Conservation (phyloP, 2,888 invertebrate species). For the Spodoptera picta region DNA sequence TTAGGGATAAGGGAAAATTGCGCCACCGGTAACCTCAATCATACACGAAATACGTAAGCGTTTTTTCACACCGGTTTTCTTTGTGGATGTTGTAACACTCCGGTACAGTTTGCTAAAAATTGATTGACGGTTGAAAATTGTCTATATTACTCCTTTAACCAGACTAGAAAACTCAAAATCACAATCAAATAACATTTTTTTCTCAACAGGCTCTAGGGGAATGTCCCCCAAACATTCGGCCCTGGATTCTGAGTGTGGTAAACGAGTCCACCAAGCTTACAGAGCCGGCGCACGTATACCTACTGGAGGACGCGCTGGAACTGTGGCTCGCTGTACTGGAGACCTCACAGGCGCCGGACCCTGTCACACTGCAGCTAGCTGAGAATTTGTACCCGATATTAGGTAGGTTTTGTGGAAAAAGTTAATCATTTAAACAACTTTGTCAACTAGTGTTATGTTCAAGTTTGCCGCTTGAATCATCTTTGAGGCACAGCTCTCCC, state of each 20-base stretch:
- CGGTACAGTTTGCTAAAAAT: too few relatives aligned
- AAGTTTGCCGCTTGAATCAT: too few relatives aligned
- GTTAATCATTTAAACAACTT: neutral
- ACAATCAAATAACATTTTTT: too few relatives aligned
- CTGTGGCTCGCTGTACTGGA: constrained; percentile 96
- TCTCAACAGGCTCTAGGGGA: constrained; percentile 87
- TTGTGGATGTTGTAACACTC: too few relatives aligned
- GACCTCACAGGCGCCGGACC: constrained; percentile 89
- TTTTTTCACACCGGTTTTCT: too few relatives aligned
- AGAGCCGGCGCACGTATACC: constrained; percentile 95
- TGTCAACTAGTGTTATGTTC: neutral
- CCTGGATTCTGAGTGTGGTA: constrained; percentile 89
- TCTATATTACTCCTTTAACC: too few relatives aligned
- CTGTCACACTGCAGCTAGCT: constrained; percentile 91
- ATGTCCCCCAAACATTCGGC: constrained; percentile 88
- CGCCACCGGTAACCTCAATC: too few relatives aligned
- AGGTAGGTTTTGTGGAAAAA: constrained; percentile 79
- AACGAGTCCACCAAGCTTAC: constrained; percentile 91
- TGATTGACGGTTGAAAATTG: too few relatives aligned
- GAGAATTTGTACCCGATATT: constrained; percentile 92
- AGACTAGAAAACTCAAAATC: too few relatives aligned
- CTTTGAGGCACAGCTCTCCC: too few relatives aligned
- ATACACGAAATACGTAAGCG: too few relatives aligned
- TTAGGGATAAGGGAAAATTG: too few relatives aligned
- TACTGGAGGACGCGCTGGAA: constrained; percentile 97